Percentiles rank a stretch among this genome's conserved stretches.
phyloP scores from a whole-genome alignment of 1,140 invertebrate species.

The Papilio glaucus region DNA sequence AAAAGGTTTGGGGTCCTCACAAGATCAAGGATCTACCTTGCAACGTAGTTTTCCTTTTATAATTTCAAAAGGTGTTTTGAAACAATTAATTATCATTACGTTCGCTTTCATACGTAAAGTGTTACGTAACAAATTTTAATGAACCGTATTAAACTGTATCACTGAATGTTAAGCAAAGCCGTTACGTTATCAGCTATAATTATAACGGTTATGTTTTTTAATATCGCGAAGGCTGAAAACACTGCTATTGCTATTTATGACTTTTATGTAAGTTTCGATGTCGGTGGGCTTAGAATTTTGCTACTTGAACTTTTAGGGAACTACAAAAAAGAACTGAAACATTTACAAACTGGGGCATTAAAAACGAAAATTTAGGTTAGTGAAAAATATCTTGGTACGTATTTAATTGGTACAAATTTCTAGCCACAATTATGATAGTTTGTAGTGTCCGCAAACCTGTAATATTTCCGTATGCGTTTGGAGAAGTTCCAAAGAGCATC shows the following conservation, averaged over 20 bases:
- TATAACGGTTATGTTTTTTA: slow-evolving; percentile 10
- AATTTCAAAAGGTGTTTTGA: neutral
- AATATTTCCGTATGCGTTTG: slow-evolving; percentile 19
- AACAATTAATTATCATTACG: slow-evolving; percentile 6
- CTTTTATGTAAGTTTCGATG: neutral
- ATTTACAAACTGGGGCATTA: no score
- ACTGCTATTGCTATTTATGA: neutral
- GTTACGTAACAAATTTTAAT: slow-evolving; percentile 11
- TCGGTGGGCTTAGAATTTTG: no score
- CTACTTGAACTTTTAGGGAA: no score
- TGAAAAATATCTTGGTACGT: no score
- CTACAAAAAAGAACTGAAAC: no score
- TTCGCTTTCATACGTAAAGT: neutral
- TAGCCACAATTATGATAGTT: neutral
- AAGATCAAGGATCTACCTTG: neutral
- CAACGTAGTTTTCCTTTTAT: neutral
- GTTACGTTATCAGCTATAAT: slow-evolving; percentile 19
- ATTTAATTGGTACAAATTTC: no score
- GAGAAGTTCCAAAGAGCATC: slow-evolving; percentile 3
- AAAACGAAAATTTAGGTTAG: no score
- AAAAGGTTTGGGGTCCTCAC: neutral
- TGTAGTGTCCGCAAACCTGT: neutral
- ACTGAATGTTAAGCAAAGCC: neutral
- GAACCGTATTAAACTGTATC: neutral
- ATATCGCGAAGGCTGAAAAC: neutral